Evolutionary conservation across 2,888 invertebrate genomes (phyloP).

Genomic region (Tanypteryx hageni): DNA sequence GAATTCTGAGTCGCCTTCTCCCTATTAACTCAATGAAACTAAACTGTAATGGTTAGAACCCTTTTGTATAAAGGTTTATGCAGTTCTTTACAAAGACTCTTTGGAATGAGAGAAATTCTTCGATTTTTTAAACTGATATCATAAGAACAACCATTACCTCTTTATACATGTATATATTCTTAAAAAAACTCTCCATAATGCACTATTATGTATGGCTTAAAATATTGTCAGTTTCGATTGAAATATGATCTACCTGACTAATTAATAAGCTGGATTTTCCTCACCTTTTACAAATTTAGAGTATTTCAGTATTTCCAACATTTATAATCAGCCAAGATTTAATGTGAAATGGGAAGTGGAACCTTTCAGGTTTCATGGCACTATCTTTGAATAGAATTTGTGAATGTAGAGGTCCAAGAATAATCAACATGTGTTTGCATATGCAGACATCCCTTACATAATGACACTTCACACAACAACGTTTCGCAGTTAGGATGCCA

Average conservation of each 20-base stretch:
- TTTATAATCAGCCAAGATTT: too few relatives aligned
- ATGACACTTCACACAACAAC: too few relatives aligned
- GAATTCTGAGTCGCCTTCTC: too few relatives aligned
- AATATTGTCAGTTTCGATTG: background rate
- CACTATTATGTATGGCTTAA: background rate
- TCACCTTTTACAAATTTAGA: background rate
- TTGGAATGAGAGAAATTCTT: background rate
- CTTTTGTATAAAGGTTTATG: too few relatives aligned
- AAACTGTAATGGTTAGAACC: too few relatives aligned
- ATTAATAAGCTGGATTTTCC: background rate
- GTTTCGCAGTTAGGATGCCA: too few relatives aligned
- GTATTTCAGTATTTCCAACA: too few relatives aligned
- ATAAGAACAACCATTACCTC: background rate
- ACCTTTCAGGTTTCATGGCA: background rate
- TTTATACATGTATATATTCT: background rate
- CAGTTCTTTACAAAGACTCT: background rate
- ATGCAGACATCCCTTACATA: background rate
- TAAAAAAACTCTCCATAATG: background rate
- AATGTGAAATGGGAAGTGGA: background rate
- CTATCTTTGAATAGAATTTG: too few relatives aligned
- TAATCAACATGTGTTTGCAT: background rate
- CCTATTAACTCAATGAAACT: too few relatives aligned
- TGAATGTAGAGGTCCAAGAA: background rate
- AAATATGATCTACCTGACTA: background rate
- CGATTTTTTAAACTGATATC: background rate